A percentile compares a stretch with the other conserved stretches of the same genome.
These are phyloP conservation scores for Etheostoma nigrum DNA, from an alignment of 2,797 vertebrate species.

Conservation along the genomic window DNA sequence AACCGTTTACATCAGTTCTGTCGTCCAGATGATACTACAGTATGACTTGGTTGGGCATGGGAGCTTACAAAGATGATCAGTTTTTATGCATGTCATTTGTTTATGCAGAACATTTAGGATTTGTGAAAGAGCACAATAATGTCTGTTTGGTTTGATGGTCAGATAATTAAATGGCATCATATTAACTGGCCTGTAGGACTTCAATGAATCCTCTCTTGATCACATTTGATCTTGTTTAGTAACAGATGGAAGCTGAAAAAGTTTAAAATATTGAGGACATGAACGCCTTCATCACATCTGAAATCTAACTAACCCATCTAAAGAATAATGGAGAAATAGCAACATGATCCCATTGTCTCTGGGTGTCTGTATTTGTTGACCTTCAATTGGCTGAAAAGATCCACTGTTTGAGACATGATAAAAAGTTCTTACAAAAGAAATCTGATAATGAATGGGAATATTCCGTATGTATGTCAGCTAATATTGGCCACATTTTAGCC, in stretches of 20 bases:
- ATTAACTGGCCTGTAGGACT: not conserved
- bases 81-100: not conserved
- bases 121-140: not conserved
- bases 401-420: not conserved
- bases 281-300: conserved; percentile 28
- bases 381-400: not conserved
- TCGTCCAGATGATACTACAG: conserved; percentile 36
- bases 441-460: not conserved
- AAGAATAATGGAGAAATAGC: conserved; percentile 37
- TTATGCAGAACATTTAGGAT: not conserved
- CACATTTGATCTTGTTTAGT: conserved; percentile 34
- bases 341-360: conserved; percentile 12
- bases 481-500: not conserved
- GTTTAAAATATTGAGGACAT: conserved; percentile 48
- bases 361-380: conserved; percentile 6
- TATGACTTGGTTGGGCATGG: not conserved
- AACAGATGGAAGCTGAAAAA: conserved; percentile 45
- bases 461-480: not conserved
- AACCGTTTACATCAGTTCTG: conserved; percentile 33
- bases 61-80: not conserved
- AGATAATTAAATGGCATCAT: not conserved
- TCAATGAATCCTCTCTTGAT: conserved; percentile 16
- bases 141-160: not conserved
- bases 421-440: too few species aligned
- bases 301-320: too few species aligned